Base-by-base conservation (phyloP, 2,888 invertebrate species). In the Agrotis clavis region DNA sequence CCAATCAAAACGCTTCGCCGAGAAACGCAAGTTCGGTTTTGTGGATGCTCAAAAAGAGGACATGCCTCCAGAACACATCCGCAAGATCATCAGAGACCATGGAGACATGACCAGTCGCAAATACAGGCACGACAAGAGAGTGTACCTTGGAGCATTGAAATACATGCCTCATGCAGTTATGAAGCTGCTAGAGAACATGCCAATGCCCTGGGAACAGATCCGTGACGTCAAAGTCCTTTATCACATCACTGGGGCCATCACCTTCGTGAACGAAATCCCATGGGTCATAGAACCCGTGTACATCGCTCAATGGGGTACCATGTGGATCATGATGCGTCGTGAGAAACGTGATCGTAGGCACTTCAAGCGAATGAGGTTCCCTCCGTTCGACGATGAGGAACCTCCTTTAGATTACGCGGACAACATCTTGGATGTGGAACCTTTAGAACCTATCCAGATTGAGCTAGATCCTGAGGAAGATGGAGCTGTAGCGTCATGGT, bases 261-360 rank as follows among this genome's bases (percentile, higher is more conserved):
- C 99, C 11, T 99, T 99, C 95, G 99, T 99, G 5, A 99, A 99
- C 96, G 99, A 99, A 97, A 99, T 99, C 88, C 99, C 99, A 2
- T 99, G 99, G 99, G 99, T 99, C 4, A 98, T 99, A 86, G 99
- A 99, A 91, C 99, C 99, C 0, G 98, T 99, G 7, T 99, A 99
- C 92, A 99, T 99, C 84, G 99, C 99, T 1, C 99, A 99, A 91
- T 99, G 99, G 99, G 99, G 99, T 57, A 99, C 99, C 1, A 99
- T 99, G 99, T 99, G 99, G 99, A 99, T 99, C 86, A 99, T 99
- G 99, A 99, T 99, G 99, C 97, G 99, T 85, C 97, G 99, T 86
- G 99, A 99, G 92, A 99, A 99, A 94, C 97, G 99, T 81, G 99
- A 99, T 96, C 98, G 99, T 92, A 97, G 99, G 47, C 99, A 99